phyloP scores from a whole-genome alignment of 92 coral and sea anemone species.

The Umimayanthus kanabou region DNA sequence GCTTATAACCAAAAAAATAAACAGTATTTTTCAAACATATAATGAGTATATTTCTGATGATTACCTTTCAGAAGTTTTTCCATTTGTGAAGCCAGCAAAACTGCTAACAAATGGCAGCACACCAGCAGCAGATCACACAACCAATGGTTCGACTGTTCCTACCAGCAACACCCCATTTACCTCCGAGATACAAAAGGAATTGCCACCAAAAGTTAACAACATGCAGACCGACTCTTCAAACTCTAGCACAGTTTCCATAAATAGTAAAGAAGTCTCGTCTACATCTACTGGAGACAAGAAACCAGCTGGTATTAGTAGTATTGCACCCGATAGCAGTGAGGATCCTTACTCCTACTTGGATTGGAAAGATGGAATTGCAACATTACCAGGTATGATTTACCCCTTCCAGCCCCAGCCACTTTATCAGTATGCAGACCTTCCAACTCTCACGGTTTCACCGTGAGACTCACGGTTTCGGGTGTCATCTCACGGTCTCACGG shows the following conservation, averaged over 20 bases:
- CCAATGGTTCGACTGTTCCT: not conserved
- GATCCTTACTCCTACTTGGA: constrained; percentile 41
- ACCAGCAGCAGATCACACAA: not conserved
- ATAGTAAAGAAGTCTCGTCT: constrained; percentile 23
- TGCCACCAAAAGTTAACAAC: not conserved
- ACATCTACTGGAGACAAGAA: constrained; percentile 26
- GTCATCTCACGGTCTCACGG: too few species aligned
- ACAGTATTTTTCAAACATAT: too few species aligned
- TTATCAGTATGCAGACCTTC: too few species aligned
- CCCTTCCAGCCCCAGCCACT: too few species aligned
- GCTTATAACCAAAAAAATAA: too few species aligned
- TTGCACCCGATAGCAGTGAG: constrained; percentile 21
- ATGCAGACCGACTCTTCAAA: not conserved
- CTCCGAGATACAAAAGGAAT: not conserved
- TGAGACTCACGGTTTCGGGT: too few species aligned
- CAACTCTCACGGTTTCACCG: too few species aligned
- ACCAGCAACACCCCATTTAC: not conserved
- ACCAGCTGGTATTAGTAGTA: not conserved
- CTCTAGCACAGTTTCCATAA: not conserved
- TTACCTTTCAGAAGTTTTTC: constrained; percentile 30
- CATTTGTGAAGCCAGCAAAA: constrained; percentile 27
- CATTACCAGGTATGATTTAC: constrained; percentile 23
- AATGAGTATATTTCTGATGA: not conserved
- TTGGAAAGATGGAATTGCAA: constrained; percentile 42
- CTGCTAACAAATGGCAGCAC: constrained; percentile 12